Percentiles rank a stretch among this genome's conserved stretches.
These are phyloP conservation scores for Epizoanthus rinbou DNA, from an alignment of 92 coral and sea anemone species.

Conservation along the genomic window DNA sequence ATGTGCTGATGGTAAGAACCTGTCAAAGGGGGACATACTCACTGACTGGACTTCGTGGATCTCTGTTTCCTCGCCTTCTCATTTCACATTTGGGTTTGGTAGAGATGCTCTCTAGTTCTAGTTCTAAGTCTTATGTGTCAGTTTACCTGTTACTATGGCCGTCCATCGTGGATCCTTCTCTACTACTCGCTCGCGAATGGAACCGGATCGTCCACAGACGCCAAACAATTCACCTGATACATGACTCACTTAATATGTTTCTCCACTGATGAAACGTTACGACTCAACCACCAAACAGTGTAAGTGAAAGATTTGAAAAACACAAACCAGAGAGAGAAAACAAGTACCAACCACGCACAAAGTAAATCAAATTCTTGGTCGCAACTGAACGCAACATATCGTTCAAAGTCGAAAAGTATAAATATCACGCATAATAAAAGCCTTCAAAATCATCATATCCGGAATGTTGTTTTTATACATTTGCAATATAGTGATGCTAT, in stretches of 20 bases:
- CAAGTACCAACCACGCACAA: not conserved
- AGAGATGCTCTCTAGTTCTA: not conserved
- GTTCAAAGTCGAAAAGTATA: constrained; percentile 1
- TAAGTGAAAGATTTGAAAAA: not conserved
- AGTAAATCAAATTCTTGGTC: not conserved
- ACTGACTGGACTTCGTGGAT: no score
- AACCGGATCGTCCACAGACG: not conserved
- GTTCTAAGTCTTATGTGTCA: not conserved
- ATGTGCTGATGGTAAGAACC: not conserved
- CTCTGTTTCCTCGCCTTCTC: no score
- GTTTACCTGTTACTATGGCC: constrained; percentile 23
- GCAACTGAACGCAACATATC: not conserved
- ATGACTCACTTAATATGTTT: constrained; percentile 8
- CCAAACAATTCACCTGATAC: not conserved
- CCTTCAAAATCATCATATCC: constrained; percentile 9
- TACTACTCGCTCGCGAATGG: no score
- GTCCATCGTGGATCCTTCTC: constrained; percentile 18
- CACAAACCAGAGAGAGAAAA: not conserved
- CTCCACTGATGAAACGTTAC: not conserved
- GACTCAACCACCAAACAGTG: not conserved
- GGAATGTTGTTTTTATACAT: constrained; percentile 24
- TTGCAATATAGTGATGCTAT: constrained; percentile 11
- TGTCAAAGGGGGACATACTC: no score
- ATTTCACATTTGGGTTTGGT: no score
- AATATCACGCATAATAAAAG: constrained; percentile 26